These are phyloP conservation scores for Clostera curtula DNA, from an alignment of 2,888 invertebrate genomes.

Conservation along the genomic window DNA sequence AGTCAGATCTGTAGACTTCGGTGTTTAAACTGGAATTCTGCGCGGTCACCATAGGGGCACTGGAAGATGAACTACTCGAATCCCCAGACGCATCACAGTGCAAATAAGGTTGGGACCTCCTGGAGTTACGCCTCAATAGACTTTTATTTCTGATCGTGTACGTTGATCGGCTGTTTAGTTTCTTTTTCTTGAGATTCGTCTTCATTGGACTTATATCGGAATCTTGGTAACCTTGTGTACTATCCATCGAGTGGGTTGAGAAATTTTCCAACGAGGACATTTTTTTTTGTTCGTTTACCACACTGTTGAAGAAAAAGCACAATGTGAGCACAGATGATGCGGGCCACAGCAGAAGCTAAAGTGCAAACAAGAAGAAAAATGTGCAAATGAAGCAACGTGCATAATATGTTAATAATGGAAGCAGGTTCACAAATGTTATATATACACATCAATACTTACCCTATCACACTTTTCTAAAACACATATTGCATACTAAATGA, in stretches of 20 bases:
- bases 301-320: constrained; percentile 34
- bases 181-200: constrained; percentile 26
- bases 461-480: background rate
- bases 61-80: constrained; percentile 34
- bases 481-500: too few relatives aligned
- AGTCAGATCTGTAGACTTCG: constrained; percentile 48
- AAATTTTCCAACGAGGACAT: constrained; percentile 25
- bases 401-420: constrained; percentile 42
- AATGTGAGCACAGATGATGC: constrained; percentile 16
- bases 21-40: constrained; percentile 29
- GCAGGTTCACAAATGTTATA: constrained; percentile 41
- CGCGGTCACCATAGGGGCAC: constrained; percentile 17
- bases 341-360: constrained; percentile 28
- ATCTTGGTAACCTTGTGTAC: constrained; percentile 55
- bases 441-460: constrained; percentile 14
- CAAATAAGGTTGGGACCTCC: constrained; percentile 19
- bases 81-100: constrained; percentile 34
- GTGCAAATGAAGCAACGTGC: constrained; percentile 16
- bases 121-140: constrained; percentile 17
- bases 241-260: constrained; percentile 37
- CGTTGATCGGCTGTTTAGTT: constrained; percentile 26
- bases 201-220: constrained; percentile 42
- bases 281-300: constrained; percentile 16
- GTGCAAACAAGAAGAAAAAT: constrained; percentile 9
- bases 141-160: constrained; percentile 23